These are phyloP conservation scores for Plutomurus gul DNA, from an alignment of 1,140 invertebrate genomes.

Conservation along the genomic window DNA sequence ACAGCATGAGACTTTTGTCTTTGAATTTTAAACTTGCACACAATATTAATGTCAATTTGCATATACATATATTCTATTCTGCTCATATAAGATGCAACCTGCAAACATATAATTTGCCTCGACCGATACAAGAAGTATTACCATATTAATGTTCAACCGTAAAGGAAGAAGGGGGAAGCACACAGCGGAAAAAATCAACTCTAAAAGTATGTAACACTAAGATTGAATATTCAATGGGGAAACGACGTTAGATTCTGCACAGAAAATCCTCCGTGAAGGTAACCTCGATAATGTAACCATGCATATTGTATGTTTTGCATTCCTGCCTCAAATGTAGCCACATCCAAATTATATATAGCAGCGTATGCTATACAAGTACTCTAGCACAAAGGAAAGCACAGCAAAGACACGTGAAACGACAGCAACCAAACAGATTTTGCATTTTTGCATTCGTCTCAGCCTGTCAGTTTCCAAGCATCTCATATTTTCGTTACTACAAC, in stretches of 20 bases:
- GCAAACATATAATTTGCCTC: too few relatives aligned
- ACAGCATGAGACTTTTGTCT: constrained; percentile 24
- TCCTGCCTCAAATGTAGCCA: not conserved
- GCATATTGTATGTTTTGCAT: constrained; percentile 21
- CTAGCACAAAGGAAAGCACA: not conserved
- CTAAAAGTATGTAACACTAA: too few relatives aligned
- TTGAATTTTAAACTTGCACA: not conserved
- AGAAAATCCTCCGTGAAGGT: constrained; percentile 23
- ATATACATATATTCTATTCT: too few relatives aligned
- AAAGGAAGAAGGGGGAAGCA: too few relatives aligned
- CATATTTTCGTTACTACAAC: not conserved
- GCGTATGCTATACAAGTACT: not conserved
- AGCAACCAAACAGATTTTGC: not conserved
- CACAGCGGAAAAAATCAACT: too few relatives aligned
- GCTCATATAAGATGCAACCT: too few relatives aligned
- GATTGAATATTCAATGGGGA: constrained; percentile 9
- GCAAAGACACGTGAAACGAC: not conserved
- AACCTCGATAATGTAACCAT: constrained; percentile 20
- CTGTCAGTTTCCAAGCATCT: not conserved
- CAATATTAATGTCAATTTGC: not conserved
- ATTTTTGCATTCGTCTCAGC: not conserved
- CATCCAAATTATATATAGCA: not conserved
- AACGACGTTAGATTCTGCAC: not conserved
- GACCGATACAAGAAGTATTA: too few relatives aligned
- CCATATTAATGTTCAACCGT: too few relatives aligned